Evolutionary conservation across 2,113 vertebrate genomes (phyloP).

Genomic region (Copsychus sechellarum): DNA sequence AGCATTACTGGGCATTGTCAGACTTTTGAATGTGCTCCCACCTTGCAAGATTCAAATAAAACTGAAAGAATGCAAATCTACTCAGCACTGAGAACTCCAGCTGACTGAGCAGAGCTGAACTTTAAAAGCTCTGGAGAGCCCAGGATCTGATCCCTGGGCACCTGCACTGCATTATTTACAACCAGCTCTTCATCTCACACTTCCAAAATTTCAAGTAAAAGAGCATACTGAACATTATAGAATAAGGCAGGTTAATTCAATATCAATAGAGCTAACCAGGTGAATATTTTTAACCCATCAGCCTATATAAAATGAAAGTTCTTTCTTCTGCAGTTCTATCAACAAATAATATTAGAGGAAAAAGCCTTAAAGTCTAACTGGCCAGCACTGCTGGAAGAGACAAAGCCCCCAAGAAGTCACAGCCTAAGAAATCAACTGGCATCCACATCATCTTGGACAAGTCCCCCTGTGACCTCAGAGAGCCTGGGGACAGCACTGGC

Average conservation of each 20-base stretch:
- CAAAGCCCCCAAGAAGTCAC: background rate
- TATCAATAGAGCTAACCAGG: accelerated
- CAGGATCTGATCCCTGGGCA: background rate
- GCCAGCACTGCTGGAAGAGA: background rate
- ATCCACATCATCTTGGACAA: background rate
- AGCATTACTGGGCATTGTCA: background rate
- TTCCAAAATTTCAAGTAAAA: background rate
- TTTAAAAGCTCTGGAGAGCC: background rate
- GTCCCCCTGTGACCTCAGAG: accelerated
- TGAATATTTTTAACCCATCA: background rate
- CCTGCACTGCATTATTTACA: background rate
- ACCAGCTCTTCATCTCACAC: background rate
- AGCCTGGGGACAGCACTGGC: background rate
- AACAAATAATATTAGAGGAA: background rate
- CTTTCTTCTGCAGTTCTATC: background rate
- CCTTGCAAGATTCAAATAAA: background rate
- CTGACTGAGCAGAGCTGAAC: background rate
- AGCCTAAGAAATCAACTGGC: background rate
- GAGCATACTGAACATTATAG: accelerated
- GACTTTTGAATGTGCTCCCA: background rate
- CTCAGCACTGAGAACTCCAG: background rate
- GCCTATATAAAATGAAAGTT: background rate
- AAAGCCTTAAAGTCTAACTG: background rate
- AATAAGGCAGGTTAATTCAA: background rate
- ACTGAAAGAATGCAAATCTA: background rate